Conservation (phyloP, 2,888 invertebrate species). For the Argyra leucocephala region DNA sequence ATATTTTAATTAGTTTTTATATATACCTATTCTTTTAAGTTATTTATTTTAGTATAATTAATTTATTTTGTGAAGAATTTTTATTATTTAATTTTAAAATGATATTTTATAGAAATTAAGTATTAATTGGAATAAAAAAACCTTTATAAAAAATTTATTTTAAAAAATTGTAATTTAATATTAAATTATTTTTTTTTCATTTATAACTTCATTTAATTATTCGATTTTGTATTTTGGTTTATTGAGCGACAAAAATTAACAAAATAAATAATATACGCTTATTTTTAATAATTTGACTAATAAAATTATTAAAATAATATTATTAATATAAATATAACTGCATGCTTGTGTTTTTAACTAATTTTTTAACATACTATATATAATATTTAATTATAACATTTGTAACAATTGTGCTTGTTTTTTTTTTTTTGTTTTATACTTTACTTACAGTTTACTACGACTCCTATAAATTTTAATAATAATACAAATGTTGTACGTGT, state of each 20-base stretch:
- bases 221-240: neutral
- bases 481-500: constrained; percentile 50
- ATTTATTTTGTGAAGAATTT: neutral
- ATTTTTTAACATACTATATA: neutral
- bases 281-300: neutral
- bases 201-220: neutral
- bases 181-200: neutral
- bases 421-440: constrained; percentile 13
- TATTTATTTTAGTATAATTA: neutral
- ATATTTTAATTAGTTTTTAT: neutral
- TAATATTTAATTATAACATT: neutral
- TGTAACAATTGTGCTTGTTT: neutral
- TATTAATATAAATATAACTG: neutral
- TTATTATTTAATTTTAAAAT: no score
- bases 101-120: no score
- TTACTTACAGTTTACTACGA: constrained; percentile 39
- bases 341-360: neutral
- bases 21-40: no score
- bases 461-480: constrained; percentile 51
- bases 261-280: neutral
- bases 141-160: no score
- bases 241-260: neutral
- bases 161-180: neutral
- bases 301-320: neutral
- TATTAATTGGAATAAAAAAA: no score